Evolutionary conservation across 92 coral and sea anemone species (phyloP).

Genomic region (Umimayanthus chanpuru): DNA sequence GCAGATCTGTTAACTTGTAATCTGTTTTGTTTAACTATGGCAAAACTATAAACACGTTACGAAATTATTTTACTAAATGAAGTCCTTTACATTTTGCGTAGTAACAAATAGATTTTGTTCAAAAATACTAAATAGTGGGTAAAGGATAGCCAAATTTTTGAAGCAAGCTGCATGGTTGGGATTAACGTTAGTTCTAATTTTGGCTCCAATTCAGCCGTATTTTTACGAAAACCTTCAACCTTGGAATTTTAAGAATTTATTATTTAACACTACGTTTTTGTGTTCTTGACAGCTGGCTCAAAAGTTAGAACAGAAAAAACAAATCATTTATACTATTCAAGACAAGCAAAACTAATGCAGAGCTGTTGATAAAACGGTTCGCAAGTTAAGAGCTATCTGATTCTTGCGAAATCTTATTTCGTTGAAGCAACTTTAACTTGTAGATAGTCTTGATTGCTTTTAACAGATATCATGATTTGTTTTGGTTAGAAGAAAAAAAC

Average conservation of each 20-base stretch:
- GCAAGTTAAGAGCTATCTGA: background rate
- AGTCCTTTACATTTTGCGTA: background rate
- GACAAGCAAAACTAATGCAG: background rate
- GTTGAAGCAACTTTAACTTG: background rate
- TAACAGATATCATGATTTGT: background rate
- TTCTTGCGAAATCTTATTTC: background rate
- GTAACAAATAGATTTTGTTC: background rate
- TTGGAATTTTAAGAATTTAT: no score
- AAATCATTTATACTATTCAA: no score
- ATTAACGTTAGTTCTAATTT: no score
- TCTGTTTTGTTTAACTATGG: background rate
- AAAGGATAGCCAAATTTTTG: no score
- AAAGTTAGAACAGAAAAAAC: no score
- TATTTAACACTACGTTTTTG: no score
- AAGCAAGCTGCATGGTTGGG: no score
- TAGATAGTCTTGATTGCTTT: background rate
- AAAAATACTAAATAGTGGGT: no score
- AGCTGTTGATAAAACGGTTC: background rate
- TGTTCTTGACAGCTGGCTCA: no score
- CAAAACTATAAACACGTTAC: background rate
- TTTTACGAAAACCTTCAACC: no score
- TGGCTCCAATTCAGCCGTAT: no score
- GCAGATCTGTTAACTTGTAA: background rate
- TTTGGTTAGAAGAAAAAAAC: background rate
- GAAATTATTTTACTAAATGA: no score